Conservation (phyloP, 2,113 vertebrate genomes). For the Channa argus region DNA sequence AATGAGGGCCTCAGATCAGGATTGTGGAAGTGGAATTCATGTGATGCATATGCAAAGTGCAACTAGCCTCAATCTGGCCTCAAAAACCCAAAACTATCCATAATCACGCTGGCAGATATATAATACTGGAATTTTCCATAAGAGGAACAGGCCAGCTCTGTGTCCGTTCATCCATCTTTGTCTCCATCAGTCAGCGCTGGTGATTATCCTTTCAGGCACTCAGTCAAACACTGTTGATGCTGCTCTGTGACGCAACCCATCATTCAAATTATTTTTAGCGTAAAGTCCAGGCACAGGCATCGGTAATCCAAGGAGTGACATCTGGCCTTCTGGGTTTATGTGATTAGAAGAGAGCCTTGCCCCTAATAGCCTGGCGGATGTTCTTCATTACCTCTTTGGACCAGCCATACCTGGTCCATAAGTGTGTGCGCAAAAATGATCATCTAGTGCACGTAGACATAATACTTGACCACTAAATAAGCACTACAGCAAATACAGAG, state of each 20-base stretch:
- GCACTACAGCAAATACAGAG: constrained; percentile 1
- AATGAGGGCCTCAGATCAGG: constrained; percentile 52
- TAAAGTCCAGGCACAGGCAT: constrained; percentile 80
- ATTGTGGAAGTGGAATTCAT: constrained; percentile 51
- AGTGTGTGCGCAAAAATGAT: not conserved
- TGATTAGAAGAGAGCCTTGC: constrained; percentile 81
- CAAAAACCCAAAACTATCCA: constrained; percentile 45
- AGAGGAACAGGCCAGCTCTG: constrained; percentile 48
- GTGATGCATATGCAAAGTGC: constrained; percentile 59
- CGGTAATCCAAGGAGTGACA: constrained; percentile 85
- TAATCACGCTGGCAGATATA: constrained; percentile 60
- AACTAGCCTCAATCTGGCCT: constrained; percentile 35
- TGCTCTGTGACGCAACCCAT: constrained; percentile 67
- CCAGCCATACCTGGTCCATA: constrained; percentile 30
- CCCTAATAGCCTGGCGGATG: constrained; percentile 80
- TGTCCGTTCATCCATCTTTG: constrained; percentile 55
- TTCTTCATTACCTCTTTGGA: constrained; percentile 76
- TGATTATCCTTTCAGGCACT: constrained; percentile 67
- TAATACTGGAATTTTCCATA: constrained; percentile 74
- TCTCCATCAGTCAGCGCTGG: constrained; percentile 59
- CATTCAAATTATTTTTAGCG: constrained; percentile 86
- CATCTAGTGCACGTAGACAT: constrained; percentile 1
- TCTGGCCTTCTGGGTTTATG: constrained; percentile 83
- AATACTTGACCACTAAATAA: constrained; percentile 19
- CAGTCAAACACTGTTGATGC: constrained; percentile 65